Conservation (phyloP, 1,140 invertebrate species). For the Papilio glaucus region DNA sequence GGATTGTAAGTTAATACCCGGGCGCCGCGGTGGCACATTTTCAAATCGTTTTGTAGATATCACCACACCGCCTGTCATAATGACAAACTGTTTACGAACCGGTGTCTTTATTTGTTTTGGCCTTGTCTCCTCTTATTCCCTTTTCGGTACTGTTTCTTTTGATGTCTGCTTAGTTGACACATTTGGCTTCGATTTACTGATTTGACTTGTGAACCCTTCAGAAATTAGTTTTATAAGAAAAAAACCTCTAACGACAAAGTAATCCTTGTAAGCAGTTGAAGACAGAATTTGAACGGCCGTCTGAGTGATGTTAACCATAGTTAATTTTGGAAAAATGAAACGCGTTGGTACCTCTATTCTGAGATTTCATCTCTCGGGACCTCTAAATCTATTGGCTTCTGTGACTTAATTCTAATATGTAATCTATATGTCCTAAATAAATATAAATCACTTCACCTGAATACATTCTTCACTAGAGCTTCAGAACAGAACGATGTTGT, state of each 20-base stretch:
- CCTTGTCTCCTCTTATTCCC: slow-evolving; percentile 46
- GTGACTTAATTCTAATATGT: no score
- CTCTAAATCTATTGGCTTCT: no score
- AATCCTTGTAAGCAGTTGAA: no score
- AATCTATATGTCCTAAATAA: no score
- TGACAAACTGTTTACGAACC: slow-evolving; percentile 67
- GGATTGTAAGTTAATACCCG: slow-evolving; percentile 70
- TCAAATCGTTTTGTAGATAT: slow-evolving; percentile 62
- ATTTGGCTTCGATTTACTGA: slow-evolving; percentile 32
- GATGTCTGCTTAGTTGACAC: slow-evolving; percentile 34
- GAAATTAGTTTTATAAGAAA: slow-evolving; percentile 6
- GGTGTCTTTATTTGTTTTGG: slow-evolving; percentile 55
- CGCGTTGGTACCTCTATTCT: no score
- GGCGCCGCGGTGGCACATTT: slow-evolving; percentile 62
- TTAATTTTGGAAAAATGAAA: no score
- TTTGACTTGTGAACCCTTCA: slow-evolving; percentile 22
- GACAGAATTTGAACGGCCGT: no score
- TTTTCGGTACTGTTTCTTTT: slow-evolving; percentile 37
- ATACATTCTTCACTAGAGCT: no score
- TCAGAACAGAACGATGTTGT: no score
- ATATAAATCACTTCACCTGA: no score
- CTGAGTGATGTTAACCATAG: no score
- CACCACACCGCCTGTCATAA: slow-evolving; percentile 59
- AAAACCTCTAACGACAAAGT: neutral
- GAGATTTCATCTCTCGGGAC: no score